Conservation (phyloP, 35 echinoderm and acorn worm genomes). For the Heliocidaris erythrogramma region DNA sequence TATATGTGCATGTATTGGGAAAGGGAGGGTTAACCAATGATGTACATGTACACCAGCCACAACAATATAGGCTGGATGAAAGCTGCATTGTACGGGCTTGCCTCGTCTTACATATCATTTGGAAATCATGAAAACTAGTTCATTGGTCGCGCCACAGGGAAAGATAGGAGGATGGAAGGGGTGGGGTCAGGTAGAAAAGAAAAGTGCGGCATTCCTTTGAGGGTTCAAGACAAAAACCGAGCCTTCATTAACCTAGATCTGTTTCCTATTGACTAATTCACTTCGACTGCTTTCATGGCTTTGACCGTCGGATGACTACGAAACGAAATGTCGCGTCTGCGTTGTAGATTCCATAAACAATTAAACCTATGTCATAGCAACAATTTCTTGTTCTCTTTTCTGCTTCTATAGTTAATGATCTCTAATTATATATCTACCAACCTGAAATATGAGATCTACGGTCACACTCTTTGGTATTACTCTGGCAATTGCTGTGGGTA, state of each 20-base stretch:
- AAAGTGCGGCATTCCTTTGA: not conserved
- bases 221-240: not conserved
- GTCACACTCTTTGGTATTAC: too few species aligned
- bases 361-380: too few species aligned
- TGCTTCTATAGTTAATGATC: too few species aligned
- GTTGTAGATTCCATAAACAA: not conserved
- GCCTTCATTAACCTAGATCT: conserved; percentile 3
- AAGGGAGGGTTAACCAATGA: too few species aligned
- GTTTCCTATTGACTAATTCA: not conserved
- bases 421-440: too few species aligned
- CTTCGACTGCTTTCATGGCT: not conserved
- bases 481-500: too few species aligned
- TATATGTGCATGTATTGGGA: too few species aligned
- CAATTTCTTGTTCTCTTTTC: too few species aligned
- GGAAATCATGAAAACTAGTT: not conserved
- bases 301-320: not conserved
- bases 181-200: not conserved
- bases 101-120: not conserved
- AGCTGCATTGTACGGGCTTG: too few species aligned
- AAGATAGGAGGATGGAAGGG: not conserved
- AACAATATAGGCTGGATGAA: too few species aligned
- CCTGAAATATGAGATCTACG: too few species aligned
- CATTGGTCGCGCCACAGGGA: not conserved
- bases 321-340: not conserved
- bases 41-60: too few species aligned